Percentiles rank a stretch among this genome's conserved stretches.
Conservation (phyloP, 2,888 invertebrate genomes). For the Amphipoea oculea region DNA sequence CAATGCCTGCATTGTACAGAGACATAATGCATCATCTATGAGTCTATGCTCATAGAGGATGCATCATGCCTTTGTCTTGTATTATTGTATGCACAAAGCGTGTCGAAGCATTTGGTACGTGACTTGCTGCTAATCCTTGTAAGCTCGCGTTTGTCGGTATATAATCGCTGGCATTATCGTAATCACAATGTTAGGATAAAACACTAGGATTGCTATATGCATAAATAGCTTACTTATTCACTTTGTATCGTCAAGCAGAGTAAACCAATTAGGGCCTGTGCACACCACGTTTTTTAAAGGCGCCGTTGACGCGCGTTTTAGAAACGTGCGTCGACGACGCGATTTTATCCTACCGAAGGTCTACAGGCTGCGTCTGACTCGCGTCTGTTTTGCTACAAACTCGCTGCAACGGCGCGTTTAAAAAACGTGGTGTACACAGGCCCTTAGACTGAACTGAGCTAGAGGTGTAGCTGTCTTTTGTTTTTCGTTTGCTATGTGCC, state of each 20-base stretch:
- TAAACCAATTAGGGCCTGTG: slow-evolving; percentile 24
- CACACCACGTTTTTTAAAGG: too few relatives aligned
- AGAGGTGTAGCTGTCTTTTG: not conserved
- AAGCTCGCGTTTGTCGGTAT: slow-evolving; percentile 33
- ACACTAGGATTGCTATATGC: not conserved
- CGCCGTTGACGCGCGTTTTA: too few relatives aligned
- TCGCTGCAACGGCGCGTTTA: too few relatives aligned
- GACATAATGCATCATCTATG: not conserved
- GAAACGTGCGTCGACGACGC: too few relatives aligned
- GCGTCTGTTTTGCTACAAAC: too few relatives aligned
- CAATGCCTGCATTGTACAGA: not conserved
- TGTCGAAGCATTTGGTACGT: slow-evolving; percentile 34
- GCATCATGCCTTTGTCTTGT: slow-evolving; percentile 5
- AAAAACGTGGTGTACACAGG: too few relatives aligned
- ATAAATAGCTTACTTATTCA: slow-evolving; percentile 18
- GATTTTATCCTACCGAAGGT: too few relatives aligned
- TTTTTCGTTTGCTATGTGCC: not conserved
- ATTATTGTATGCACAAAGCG: slow-evolving; percentile 53
- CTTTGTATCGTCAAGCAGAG: slow-evolving; percentile 7
- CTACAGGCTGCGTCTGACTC: too few relatives aligned
- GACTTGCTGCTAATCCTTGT: slow-evolving; percentile 49
- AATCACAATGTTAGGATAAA: slow-evolving; percentile 22
- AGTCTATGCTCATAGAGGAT: not conserved
- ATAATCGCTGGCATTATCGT: slow-evolving; percentile 37
- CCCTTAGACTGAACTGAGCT: not conserved